These are phyloP conservation scores for Amia ocellicauda DNA, from an alignment of 2,113 vertebrate genomes.

Conservation along the genomic window DNA sequence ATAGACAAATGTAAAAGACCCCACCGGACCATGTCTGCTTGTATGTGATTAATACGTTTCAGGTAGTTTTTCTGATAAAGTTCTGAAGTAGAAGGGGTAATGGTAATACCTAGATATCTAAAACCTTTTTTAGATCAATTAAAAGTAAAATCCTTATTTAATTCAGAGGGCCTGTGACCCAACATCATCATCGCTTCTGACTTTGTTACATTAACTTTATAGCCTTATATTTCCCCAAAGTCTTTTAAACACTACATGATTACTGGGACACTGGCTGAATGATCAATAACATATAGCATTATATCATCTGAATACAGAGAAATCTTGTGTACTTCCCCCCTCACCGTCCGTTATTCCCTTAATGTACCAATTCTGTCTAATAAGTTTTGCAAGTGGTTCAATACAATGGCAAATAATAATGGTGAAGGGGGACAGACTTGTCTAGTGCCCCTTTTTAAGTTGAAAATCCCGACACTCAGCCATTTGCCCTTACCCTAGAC, in stretches of 20 bases:
- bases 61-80: background rate
- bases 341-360: slow-evolving; percentile 14
- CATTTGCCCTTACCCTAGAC: background rate
- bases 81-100: too few relatives aligned
- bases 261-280: background rate
- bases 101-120: background rate
- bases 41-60: background rate
- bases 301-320: slow-evolving; percentile 14
- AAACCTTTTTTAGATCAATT: background rate
- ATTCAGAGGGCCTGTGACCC: background rate
- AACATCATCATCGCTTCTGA: slow-evolving; percentile 20
- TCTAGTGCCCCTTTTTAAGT: background rate
- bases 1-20: background rate
- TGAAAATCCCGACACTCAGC: background rate
- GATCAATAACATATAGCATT: slow-evolving; percentile 17
- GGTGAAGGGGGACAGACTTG: background rate
- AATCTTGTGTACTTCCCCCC: background rate
- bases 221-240: slow-evolving; percentile 17
- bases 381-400: slow-evolving; percentile 4
- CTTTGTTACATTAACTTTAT: slow-evolving; percentile 23
- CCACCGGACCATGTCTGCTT: background rate
- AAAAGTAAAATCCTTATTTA: too few relatives aligned
- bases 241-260: slow-evolving; percentile 10
- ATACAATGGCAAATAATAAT: background rate
- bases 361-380: slow-evolving; percentile 11